Base-by-base conservation (phyloP, 2,113 vertebrate species). In the Centropristis striata region DNA sequence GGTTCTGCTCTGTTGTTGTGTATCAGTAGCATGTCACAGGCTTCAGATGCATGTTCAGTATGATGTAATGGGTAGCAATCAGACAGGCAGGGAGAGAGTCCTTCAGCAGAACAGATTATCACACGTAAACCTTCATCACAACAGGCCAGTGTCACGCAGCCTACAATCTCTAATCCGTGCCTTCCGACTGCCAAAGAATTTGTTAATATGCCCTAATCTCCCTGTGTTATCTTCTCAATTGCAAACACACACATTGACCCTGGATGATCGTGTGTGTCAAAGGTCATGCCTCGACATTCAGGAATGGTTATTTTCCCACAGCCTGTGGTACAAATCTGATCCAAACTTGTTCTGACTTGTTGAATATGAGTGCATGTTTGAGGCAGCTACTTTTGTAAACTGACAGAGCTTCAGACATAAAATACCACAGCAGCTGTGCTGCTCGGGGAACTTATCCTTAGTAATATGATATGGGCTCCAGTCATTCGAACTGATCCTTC, bases 51-150 rank as follows among this genome's bases (percentile, higher is more conserved):
- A 75, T 81, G 77, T 65, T 85, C 18, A 27, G 55, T 36, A 65
- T 94, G 92, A 93, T 89, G 85, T 92, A 91, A 94, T 86, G 60
- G 41, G 18, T 50, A 83, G 88, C 80, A 89, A 86, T 81, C 78
- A 76, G 81, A 27, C 66, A 78, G 60, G 75, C 67, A 63, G 57
- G 20, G 37, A 78, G 47, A 47, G 66, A 50, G 71, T 27, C 44
- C 27, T 61, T 76, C 80, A 85, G 64, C 61, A 8, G 51, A 10
- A 50, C 61, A 64, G 78, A 78, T 80, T 68, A 76, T 89, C 84
- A 73, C 68, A 78, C 42, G 12, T 75, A 74, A 85, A 85, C 47
- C 75, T 66, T 85, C 78, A 15, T 68, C 65, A 75, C 70, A 83
- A 71, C 77, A 70, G 82, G 53, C 72, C 69, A 73, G 65, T 92